Base-by-base conservation (phyloP, 2,113 vertebrate species). In the Dinomys branickii region DNA sequence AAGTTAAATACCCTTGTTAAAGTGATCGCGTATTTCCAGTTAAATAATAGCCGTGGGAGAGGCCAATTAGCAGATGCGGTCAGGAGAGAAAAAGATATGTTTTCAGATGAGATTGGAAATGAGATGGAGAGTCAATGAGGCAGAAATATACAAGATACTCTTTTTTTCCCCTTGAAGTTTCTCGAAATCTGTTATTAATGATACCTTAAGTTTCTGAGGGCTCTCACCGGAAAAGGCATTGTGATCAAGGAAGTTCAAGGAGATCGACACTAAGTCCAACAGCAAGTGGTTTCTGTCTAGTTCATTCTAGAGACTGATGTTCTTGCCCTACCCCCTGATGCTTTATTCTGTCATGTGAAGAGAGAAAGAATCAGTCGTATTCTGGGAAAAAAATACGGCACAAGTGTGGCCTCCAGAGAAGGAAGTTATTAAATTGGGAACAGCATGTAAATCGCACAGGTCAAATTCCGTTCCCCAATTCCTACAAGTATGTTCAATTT, bases 1-100 rank as follows among this genome's bases (percentile, higher is more conserved):
- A 97, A 98, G 97, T 97, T 98, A 98, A 98, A 97, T 90, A 92
- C 61, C 80, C 82, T 97, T 95, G 82, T 97, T 98, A 97, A 96
- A 95, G 85, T 95, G 92, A 97, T 97, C 94, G 94, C 90, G 94
- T 94, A 94, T 96, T 97, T 96, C 19, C 77, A 86, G 90, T 97
- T 98, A 98, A 98, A 97, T 98, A 97, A 98, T 95, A 97, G 95
- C 88, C 0, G 0, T 97, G 88, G 92, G 94, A 91, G 92, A 97
- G 94, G 82, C 78, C 92, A 98, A 97, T 97, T 97, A 98, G 95
- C 71, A 97, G 69, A 96, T 94, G 56, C 6, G 65, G 95, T 97
- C 97, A 97, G 92, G 94, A 97, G 95, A 97, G 94, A 96, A 97
- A 97, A 97, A 97, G 85, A 94, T 96, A 90, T 61, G 65, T 97